Evolutionary conservation across 2,113 vertebrate species (phyloP).

Genomic region (Mesembrinibis cayennensis): DNA sequence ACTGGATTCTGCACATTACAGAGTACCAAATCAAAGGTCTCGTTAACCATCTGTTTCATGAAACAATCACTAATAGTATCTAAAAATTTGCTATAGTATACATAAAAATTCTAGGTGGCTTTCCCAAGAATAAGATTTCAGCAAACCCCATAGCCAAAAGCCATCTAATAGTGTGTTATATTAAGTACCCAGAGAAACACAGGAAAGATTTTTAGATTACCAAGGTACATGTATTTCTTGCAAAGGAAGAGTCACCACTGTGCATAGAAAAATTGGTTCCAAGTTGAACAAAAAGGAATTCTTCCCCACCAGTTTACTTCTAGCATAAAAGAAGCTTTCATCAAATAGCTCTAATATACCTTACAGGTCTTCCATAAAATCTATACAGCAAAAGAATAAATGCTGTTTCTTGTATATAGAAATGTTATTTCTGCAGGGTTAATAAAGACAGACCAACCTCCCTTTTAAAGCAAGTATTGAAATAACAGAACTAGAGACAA

Average conservation of each 20-base stretch:
- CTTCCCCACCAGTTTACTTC: not conserved
- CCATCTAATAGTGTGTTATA: not conserved
- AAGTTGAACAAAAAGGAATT: not conserved
- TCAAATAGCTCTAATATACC: not conserved
- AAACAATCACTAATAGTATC: not conserved
- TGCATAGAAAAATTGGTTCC: not conserved
- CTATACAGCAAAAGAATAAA: not conserved
- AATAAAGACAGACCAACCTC: not conserved
- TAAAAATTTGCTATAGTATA: not conserved
- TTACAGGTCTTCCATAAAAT: not conserved
- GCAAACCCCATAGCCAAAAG: not conserved
- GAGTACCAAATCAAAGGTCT: not conserved
- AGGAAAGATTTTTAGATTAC: not conserved
- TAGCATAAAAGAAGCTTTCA: not conserved
- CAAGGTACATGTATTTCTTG: not conserved
- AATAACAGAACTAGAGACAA: not conserved
- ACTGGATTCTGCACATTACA: not conserved
- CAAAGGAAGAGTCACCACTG: not conserved
- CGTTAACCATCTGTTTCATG: not conserved
- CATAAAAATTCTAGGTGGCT: not conserved
- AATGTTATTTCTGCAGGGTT: not conserved
- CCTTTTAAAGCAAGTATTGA: not conserved
- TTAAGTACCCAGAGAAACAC: not conserved
- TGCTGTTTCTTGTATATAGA: not conserved
- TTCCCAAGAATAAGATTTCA: not conserved